Conservation (phyloP, 1,140 invertebrate species). For the Oreohelix idahoensis region DNA sequence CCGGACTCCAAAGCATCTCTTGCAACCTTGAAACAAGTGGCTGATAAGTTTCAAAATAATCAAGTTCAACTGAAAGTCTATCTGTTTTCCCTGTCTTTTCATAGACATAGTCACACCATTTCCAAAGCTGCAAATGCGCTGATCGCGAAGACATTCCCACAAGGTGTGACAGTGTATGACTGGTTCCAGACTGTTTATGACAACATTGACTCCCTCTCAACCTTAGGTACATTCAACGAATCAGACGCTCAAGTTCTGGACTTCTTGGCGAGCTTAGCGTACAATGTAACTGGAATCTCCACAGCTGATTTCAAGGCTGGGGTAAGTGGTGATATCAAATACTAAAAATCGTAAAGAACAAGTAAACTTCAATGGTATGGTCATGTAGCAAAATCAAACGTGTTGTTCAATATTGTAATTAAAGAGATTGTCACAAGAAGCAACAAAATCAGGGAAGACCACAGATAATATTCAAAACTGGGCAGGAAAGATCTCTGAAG, state of each 20-base stretch:
- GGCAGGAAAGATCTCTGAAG: no score
- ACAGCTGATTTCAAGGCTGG: not conserved
- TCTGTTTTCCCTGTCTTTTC: conserved; percentile 53
- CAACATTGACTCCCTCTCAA: conserved; percentile 44
- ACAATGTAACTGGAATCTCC: not conserved
- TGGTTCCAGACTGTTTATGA: conserved; percentile 48
- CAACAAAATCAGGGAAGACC: no score
- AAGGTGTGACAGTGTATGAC: not conserved
- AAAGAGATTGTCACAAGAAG: no score
- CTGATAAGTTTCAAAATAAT: conserved; percentile 41
- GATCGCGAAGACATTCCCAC: not conserved
- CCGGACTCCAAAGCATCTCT: conserved; percentile 46
- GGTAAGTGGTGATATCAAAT: no score
- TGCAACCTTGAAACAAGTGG: conserved; percentile 42
- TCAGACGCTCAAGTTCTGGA: conserved; percentile 36
- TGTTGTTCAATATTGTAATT: no score
- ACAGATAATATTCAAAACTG: no score
- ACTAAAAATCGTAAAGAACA: no score
- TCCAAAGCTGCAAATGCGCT: conserved; percentile 45
- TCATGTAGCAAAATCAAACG: no score
- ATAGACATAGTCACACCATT: conserved; percentile 48
- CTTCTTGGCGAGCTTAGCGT: not conserved
- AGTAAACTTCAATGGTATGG: no score
- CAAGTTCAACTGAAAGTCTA: conserved; percentile 41
- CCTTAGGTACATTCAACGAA: conserved; percentile 41